Base-by-base conservation (phyloP, 2,113 vertebrate genomes). In the Sylvilagus bachmani region DNA sequence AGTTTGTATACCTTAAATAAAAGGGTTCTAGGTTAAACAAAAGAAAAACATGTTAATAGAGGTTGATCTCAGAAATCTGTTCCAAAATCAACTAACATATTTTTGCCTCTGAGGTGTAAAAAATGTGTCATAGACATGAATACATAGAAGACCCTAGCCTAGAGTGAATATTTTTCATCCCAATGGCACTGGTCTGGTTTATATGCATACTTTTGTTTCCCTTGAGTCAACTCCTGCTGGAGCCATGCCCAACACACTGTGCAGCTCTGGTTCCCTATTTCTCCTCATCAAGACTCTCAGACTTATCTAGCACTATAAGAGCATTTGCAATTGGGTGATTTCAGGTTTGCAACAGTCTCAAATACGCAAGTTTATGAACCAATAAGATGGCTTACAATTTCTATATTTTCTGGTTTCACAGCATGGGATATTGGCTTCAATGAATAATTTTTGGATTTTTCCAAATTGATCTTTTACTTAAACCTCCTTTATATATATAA, bases 361-460 rank as follows among this genome's bases (percentile, higher is more conserved):
- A 96, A 81, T 61, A 80, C 4, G 55, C 64, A 49, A 73, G 33
- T 94, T 92, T 93, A 70, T 75, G 3, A 70, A 81, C 22, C 80
- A 91, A 78, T 85, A 79, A 94, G 74, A 94, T 62, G n/a, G 33
- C 73, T 83, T 81, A 78, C 0, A 0, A 27, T 86, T 91, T 90
- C 61, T 77, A 31, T 93, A 89, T 95, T 95, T 97, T 96, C 81
- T 92, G 80, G 27, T 88, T 96, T 94, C 66, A 85, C 55, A 92
- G 44, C 36, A 86, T 10, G 88, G 73, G 82, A 51, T 70, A 74
- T 25, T 77, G 38, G 38, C 90, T 96, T 93, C 83, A 81, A 58
- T 89, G 66, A 94, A 67, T 84, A 90, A 91, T 88, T 93, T 91
- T 95, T 83, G 67, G 24, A 73, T 97, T 94, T 95, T 83, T 88